Base-by-base conservation (phyloP, 2,797 vertebrate species). In the Crocidura indochinensis region DNA sequence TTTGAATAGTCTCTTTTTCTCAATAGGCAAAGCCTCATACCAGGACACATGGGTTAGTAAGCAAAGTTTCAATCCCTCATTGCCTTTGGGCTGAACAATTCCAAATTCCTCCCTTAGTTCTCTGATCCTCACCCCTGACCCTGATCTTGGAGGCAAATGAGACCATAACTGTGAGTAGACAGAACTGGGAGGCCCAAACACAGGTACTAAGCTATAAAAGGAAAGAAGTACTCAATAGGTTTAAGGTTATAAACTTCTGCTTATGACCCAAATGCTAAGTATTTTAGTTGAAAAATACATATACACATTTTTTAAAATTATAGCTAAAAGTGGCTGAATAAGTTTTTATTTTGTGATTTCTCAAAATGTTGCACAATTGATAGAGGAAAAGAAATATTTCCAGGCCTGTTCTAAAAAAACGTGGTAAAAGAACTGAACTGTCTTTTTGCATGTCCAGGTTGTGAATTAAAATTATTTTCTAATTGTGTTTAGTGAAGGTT, bases 401-500 rank as follows among this genome's bases (percentile, higher is more conserved):
- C 19, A 67, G 38, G 46, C 15, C 1, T 68, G 38, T 6, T 71
- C 67, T 84, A 38, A 84, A 81, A 19, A 27, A 9, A 49, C 5
- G 62, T 8, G 38, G 46, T 24, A 51, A 10, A 69, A 47, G 67
- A 90, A 83, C 90, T 15, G 47, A 87, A 69, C 2, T 86, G 38
- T 47, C 81, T 12, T 74, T 92, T 94, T 71, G 15, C 81, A 47
- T 79, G 11, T 88, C 3, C 27, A 91, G 1, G 8, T 90, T 56
- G 49, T 86, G 2, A 19, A 65, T 65, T 86, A 65, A 87, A 71
- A 87, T 76, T 76, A 71, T 76, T 3, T 89, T 75, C 80, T 74
- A 73, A 81, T 72, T 92, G 60, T 71, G 27, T 90, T 60, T 89
- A 65, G 78, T 85, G 47, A 24, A 90, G 10, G 5, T 49, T 26